Conservation (phyloP, 2,888 invertebrate species). For the Pristionchus japonicus region DNA sequence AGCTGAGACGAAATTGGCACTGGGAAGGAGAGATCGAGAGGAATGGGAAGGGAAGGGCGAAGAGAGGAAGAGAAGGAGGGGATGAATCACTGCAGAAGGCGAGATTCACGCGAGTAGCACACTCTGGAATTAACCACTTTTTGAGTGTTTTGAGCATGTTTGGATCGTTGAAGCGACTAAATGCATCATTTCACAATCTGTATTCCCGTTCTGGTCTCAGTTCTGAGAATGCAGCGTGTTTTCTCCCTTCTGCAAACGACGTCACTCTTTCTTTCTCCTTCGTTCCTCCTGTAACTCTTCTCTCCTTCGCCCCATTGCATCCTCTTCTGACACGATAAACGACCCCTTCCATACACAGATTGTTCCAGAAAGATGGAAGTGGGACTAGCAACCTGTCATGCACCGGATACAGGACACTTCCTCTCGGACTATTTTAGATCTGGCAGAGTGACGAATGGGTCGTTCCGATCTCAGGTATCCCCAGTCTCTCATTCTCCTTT, state of each 20-base stretch:
- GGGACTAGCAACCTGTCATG: neutral
- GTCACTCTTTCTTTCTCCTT: slow-evolving; percentile 40
- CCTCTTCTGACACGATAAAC: neutral
- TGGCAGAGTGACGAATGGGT: neutral
- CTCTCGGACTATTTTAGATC: neutral
- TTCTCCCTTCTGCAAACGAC: neutral
- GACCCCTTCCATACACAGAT: neutral
- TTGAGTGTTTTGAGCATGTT: neutral
- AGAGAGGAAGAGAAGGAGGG: neutral
- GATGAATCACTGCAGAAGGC: neutral
- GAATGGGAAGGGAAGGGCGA: neutral
- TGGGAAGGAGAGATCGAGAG: neutral
- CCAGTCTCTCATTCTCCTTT: slow-evolving; percentile 53
- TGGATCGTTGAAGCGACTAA: too few species aligned
- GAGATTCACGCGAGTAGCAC: slow-evolving; percentile 27
- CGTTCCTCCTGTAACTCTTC: slow-evolving; percentile 8
- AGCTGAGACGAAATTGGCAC: neutral
- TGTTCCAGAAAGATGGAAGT: neutral
- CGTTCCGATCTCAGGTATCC: slow-evolving; percentile 58
- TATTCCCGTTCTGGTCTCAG: neutral
- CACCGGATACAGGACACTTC: slow-evolving; percentile 28
- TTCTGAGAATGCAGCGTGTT: neutral
- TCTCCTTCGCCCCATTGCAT: neutral
- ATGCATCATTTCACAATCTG: neutral
- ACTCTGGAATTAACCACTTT: neutral